Percentiles rank a stretch among this genome's conserved stretches.
Conservation (phyloP, 2,797 vertebrate species). For the Mareca penelope region DNA sequence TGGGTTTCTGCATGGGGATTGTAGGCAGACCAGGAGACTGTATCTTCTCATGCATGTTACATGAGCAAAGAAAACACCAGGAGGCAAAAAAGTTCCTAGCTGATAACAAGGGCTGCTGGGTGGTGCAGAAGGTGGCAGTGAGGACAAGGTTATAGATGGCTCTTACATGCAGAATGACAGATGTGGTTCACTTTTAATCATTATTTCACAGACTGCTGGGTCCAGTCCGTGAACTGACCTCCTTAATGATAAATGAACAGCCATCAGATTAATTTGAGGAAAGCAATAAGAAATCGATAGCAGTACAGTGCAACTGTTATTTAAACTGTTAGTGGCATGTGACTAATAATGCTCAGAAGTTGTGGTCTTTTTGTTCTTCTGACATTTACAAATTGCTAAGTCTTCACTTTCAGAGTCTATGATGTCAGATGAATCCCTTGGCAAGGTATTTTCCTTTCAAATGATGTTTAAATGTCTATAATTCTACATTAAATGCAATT, state of each 20-base stretch:
- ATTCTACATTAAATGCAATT: conserved; percentile 47
- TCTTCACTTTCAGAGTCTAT: conserved; percentile 34
- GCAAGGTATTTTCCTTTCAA: conserved; percentile 19
- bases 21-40: neutral
- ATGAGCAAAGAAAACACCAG: neutral
- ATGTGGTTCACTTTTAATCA: neutral
- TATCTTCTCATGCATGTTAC: neutral
- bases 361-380: conserved; percentile 16
- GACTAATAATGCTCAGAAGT: neutral
- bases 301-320: neutral
- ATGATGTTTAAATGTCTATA: conserved; percentile 31
- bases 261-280: conserved; percentile 13
- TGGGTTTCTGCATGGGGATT: neutral
- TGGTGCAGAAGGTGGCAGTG: neutral
- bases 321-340: neutral
- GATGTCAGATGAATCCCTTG: conserved; percentile 46
- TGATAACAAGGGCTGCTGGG: neutral
- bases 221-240: neutral
- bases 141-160: neutral
- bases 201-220: neutral
- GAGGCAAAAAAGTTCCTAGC: neutral
- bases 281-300: conserved; percentile 25
- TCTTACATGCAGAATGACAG: neutral
- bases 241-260: neutral
- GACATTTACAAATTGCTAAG: conserved; percentile 35